These are phyloP conservation scores for Eulemur mongoz DNA, from an alignment of 2,797 vertebrate genomes.

Conservation along the genomic window DNA sequence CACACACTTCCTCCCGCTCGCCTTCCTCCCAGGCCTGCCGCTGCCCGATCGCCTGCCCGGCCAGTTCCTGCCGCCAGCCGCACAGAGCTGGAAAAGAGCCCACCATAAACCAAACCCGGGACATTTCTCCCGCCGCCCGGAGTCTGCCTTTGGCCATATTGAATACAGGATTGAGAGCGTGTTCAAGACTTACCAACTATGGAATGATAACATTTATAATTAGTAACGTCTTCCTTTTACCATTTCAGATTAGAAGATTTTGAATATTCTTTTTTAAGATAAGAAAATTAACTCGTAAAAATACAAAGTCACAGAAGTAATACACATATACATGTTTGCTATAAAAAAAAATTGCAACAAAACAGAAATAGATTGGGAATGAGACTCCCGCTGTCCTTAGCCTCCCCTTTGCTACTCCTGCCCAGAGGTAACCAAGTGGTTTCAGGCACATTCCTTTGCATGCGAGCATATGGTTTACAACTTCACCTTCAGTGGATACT, in stretches of 20 bases:
- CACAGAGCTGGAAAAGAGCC: neutral
- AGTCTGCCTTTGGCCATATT: neutral
- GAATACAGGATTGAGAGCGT: neutral
- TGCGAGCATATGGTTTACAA: neutral
- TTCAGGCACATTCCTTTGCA: neutral
- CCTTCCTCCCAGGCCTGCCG: neutral
- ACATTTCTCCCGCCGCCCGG: neutral
- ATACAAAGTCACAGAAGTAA: neutral
- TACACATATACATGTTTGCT: neutral
- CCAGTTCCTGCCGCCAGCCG: neutral
- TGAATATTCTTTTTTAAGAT: neutral
- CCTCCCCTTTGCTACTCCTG: neutral
- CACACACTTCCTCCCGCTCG: neutral
- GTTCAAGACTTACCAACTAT: neutral
- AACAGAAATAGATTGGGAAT: neutral
- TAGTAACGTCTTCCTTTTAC: neutral
- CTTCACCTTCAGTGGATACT: neutral
- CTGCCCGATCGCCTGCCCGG: neutral
- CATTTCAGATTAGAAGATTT: neutral
- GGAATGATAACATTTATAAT: neutral
- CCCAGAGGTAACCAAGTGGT: neutral
- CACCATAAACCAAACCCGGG: neutral
- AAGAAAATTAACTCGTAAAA: conserved; percentile 30
- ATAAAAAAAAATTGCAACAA: neutral
- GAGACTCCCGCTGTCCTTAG: neutral